Evolutionary conservation across 2,113 vertebrate species (phyloP), one percentile per base, ranked within the genome.

Genomic region (Nothoprocta pentlandii): DNA sequence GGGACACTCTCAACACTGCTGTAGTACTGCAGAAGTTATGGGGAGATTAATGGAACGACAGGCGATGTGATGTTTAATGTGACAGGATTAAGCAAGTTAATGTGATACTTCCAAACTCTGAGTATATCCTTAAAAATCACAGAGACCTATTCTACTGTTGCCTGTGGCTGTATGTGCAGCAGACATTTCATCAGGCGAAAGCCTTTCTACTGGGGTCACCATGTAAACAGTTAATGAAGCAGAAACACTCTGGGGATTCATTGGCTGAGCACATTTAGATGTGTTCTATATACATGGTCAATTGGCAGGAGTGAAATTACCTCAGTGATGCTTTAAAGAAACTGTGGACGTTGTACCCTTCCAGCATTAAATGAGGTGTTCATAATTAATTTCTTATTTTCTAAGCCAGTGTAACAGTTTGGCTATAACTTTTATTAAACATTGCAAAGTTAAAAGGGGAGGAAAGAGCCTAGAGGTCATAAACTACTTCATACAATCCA

Each of bases 181-280:
- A 92, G 74, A 85, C 41, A 85, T 87, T 97, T 96, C 63, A 95
- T 96, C 75, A 85, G 81, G 70, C 83, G 95, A 80, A 95, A 97
- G 80, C 61, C 86, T 94, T 96, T 94, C 74, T 86, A 77, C 81
- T 67, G 93, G 94, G 95, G 94, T 98, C 97, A 98, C 76, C 80
- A 61, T 82, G 87, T 96, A 97, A 97, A 97, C 94, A 96, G 88
- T 95, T 97, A 98, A 97, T 97, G 97, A 97, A 96, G 95, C 91
- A 96, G 92, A 97, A 97, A 96, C 66, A 89, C 93, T 87, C 91
- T 16, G 1, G 85, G 74, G 93, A 96, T 97, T 97, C 94, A 95
- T 42, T 96, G 95, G 89, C 82, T 95, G 92, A 96, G 64, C 82
- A 96, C 82, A 94, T 80, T 97, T 95, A 92, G 80, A 96, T 95